Conservation (phyloP, 2,888 invertebrate species). For the Rotaria sp. region DNA sequence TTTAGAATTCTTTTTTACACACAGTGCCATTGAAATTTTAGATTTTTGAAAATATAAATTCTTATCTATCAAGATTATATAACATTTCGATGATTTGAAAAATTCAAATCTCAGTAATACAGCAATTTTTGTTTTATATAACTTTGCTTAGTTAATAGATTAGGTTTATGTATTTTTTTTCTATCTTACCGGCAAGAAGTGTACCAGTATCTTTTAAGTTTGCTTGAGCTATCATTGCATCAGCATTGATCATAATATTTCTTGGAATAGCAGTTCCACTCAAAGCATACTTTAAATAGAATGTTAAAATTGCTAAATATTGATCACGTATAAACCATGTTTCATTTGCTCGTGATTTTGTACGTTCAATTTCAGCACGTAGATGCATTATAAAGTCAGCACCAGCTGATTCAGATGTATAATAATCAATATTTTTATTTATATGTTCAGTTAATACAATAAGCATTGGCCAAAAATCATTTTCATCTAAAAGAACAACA, state of each 20-base stretch:
- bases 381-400: neutral
- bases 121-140: no score
- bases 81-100: no score
- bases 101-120: no score
- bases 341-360: neutral
- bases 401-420: neutral
- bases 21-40: no score
- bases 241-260: neutral
- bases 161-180: no score
- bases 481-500: neutral
- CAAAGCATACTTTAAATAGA: slow-evolving; percentile 12
- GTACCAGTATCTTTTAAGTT: slow-evolving; percentile 23
- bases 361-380: slow-evolving; percentile 6
- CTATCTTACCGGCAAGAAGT: neutral
- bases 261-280: neutral
- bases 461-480: slow-evolving; percentile 3
- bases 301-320: neutral
- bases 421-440: slow-evolving; percentile 11
- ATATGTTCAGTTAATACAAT: neutral
- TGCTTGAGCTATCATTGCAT: neutral
- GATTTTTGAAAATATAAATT: no score
- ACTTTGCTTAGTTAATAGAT: no score
- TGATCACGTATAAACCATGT: slow-evolving; percentile 11
- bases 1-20: no score
- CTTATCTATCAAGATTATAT: no score